Base-by-base conservation (phyloP, 1,140 invertebrate species). In the Dufourea novaeangliae region DNA sequence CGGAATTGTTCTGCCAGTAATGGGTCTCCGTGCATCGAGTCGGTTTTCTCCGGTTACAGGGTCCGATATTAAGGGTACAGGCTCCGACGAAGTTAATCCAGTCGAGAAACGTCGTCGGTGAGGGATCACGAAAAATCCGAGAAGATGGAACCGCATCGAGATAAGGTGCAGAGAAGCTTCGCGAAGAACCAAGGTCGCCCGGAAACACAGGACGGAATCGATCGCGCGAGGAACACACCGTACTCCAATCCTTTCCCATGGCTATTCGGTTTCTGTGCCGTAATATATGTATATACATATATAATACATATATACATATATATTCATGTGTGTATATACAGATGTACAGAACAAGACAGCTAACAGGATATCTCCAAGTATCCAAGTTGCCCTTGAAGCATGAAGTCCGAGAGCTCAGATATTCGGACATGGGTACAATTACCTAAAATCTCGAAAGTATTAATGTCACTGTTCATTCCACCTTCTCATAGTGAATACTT, bases 181-280 rank as follows among this genome's bases (percentile, higher is more conserved):
- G 44, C 17, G 25, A 39, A n/a, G 59, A 4, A 63, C 32, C 39
- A 20, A 5, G 41, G 59, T 11, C 8, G 46, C 39, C n/a, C 39
- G 69, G 41, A 63, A 52, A 37, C 59, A 14, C 57, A 41, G 12
- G 34, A 2, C 27, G 4, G 27, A 67, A 67, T 67, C 72, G 72
- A 66, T 64, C 39, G 25, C 25, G 32, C 41, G 29, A 39, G 22
- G 29, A 11, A 63, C 34, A 29, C 32, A 39, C 32, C 10, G 29
- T 69, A 69, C 73, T 76, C 73, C 73, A 61, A 83, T 67, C 74
- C 69, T 69, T 46, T 41, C 12, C 34, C 46, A 52, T 41, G 74
- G 62, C 67, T 54, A 59, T 50, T 44, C 50, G 34, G 61, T 75
- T 70, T 80, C 61, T 70, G 73, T 66, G 56, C 67, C 66, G 57